Conservation (phyloP, 2,888 invertebrate genomes). For the Tuta absoluta region DNA sequence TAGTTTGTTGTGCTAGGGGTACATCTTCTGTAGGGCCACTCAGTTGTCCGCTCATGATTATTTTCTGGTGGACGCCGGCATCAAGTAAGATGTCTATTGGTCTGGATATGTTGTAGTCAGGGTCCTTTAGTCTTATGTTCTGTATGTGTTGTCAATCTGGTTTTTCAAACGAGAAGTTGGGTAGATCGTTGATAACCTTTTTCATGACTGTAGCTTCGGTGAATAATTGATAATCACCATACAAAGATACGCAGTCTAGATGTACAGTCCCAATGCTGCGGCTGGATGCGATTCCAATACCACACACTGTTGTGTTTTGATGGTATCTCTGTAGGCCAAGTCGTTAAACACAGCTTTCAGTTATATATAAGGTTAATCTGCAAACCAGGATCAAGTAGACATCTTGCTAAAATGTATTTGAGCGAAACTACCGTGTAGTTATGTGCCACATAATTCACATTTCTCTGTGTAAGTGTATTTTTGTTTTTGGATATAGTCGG, state of each 20-base stretch:
- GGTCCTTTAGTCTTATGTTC: too few relatives aligned
- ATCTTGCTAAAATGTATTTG: conserved; percentile 3
- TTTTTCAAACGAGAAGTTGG: too few relatives aligned
- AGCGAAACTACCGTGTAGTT: conserved; percentile 12
- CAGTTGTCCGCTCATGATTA: neutral
- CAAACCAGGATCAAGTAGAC: conserved; percentile 7
- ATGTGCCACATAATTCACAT: conserved; percentile 8
- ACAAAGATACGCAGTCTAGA: conserved; percentile 1
- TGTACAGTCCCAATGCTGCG: neutral
- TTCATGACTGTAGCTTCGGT: too few relatives aligned
- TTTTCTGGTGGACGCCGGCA: neutral
- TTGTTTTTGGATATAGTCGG: neutral
- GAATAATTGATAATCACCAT: neutral
- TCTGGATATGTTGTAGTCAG: too few relatives aligned
- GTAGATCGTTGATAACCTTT: too few relatives aligned
- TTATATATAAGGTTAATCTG: conserved; percentile 11
- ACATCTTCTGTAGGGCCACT: neutral
- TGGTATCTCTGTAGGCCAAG: too few relatives aligned
- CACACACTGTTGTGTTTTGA: neutral
- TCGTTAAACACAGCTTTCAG: neutral
- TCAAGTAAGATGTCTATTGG: too few relatives aligned
- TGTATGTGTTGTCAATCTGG: too few relatives aligned
- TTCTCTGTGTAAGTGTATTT: neutral
- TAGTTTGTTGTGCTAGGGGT: neutral
- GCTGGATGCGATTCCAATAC: neutral